These are phyloP conservation scores for Danionella dracula DNA, from an alignment of 2,797 vertebrate species.

Conservation along the genomic window DNA sequence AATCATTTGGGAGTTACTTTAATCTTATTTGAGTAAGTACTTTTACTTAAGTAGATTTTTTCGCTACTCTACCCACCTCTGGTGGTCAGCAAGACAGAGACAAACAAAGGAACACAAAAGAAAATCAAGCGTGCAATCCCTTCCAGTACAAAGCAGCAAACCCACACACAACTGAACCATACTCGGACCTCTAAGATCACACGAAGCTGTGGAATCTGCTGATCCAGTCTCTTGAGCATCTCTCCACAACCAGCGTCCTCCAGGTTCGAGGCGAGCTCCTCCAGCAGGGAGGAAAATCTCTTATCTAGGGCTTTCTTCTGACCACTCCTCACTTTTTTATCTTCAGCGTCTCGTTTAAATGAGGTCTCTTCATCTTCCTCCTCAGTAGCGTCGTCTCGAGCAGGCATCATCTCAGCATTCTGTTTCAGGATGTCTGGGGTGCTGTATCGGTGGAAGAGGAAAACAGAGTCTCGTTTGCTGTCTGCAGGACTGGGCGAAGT, in stretches of 20 bases:
- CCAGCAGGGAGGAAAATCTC: conserved; percentile 58
- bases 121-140: too few species aligned
- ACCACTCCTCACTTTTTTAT: conserved; percentile 33
- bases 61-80: too few species aligned
- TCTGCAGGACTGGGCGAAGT: conserved; percentile 26
- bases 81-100: too few species aligned
- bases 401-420: conserved; percentile 43
- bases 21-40: too few species aligned
- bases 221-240: conserved; percentile 66
- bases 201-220: conserved; percentile 68
- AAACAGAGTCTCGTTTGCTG: conserved; percentile 42
- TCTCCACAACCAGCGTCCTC: conserved; percentile 30
- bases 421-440: conserved; percentile 73
- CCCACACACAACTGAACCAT: too few species aligned
- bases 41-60: too few species aligned
- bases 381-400: background rate
- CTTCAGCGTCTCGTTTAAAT: background rate
- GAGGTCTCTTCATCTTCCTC: accelerated
- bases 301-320: conserved; percentile 45
- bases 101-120: too few species aligned
- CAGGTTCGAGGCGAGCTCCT: conserved; percentile 69
- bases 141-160: too few species aligned
- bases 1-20: too few species aligned
- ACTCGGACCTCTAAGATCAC: conserved; percentile 86
- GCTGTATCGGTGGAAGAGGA: conserved; percentile 51